Percentiles rank a stretch among this genome's conserved stretches.
Evolutionary conservation across 2,113 vertebrate species (phyloP).

Genomic region (Origma solitaria): DNA sequence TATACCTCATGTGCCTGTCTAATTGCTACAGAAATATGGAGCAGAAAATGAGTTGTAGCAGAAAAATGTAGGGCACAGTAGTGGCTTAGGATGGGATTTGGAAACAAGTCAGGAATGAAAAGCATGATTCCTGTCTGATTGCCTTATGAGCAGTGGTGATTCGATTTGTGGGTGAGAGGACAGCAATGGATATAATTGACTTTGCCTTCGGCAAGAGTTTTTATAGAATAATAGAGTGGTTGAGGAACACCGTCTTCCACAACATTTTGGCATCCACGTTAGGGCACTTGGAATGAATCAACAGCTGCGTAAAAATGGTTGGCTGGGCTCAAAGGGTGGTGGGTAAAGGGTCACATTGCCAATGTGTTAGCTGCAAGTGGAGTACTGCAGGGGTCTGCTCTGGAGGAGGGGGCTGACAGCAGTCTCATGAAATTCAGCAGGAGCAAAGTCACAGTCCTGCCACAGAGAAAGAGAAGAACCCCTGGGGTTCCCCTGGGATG

Average conservation of each 20-base stretch:
- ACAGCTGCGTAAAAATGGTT: neutral
- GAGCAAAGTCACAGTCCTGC: neutral
- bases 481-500: neutral
- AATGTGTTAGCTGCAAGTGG: rapidly evolving
- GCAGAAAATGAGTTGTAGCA: neutral
- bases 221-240: too few relatives aligned
- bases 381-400: neutral
- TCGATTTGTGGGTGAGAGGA: neutral
- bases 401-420: neutral
- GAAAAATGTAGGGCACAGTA: neutral
- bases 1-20: neutral
- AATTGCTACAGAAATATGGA: neutral
- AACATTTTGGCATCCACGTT: neutral
- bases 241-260: neutral
- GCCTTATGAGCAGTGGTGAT: neutral
- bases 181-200: neutral
- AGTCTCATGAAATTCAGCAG: neutral
- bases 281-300: neutral
- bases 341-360: neutral
- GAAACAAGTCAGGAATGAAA: neutral
- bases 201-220: neutral
- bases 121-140: neutral
- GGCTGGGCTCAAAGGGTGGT: neutral
- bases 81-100: neutral
- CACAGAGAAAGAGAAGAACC: neutral